phyloP scores from a whole-genome alignment of 2,888 invertebrate species.

The Cryptus armator region DNA sequence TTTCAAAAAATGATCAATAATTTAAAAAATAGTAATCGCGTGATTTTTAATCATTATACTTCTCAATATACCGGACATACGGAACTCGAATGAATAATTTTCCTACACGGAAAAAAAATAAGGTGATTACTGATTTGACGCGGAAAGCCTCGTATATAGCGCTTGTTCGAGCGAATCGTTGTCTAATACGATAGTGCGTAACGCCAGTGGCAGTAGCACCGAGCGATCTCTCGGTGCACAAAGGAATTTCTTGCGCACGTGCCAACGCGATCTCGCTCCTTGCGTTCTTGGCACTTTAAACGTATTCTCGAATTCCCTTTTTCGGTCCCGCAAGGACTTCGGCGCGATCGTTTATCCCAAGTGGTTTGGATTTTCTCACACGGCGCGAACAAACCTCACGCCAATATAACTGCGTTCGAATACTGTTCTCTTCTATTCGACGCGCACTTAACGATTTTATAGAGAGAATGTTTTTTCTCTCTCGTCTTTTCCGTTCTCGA shows the following conservation, averaged over 20 bases:
- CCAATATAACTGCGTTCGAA: slow-evolving; percentile 73
- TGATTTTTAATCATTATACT: no score
- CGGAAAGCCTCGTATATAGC: background rate
- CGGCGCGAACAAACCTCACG: slow-evolving; percentile 33
- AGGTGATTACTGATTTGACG: background rate
- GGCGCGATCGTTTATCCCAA: slow-evolving; percentile 58
- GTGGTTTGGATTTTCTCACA: slow-evolving; percentile 63
- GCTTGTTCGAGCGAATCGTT: slow-evolving; percentile 45
- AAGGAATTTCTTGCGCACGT: slow-evolving; percentile 67
- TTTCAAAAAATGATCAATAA: no score
- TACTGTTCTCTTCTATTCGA: slow-evolving; percentile 45
- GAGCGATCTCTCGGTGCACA: slow-evolving; percentile 37
- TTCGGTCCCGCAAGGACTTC: slow-evolving; percentile 63
- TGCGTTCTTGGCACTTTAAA: slow-evolving; percentile 44
- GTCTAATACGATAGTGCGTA: slow-evolving; percentile 64
- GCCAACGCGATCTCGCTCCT: slow-evolving; percentile 63
- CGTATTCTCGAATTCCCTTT: slow-evolving; percentile 64
- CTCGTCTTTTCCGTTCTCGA: slow-evolving; percentile 40
- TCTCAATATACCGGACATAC: no score
- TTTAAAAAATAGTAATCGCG: no score
- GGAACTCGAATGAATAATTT: background rate
- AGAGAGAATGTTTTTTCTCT: slow-evolving; percentile 45
- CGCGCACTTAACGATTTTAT: slow-evolving; percentile 54
- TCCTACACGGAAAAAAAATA: background rate
- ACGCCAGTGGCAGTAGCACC: slow-evolving; percentile 55